phyloP scores from a whole-genome alignment of 2,888 invertebrate genomes.

The Xylota segnis region DNA sequence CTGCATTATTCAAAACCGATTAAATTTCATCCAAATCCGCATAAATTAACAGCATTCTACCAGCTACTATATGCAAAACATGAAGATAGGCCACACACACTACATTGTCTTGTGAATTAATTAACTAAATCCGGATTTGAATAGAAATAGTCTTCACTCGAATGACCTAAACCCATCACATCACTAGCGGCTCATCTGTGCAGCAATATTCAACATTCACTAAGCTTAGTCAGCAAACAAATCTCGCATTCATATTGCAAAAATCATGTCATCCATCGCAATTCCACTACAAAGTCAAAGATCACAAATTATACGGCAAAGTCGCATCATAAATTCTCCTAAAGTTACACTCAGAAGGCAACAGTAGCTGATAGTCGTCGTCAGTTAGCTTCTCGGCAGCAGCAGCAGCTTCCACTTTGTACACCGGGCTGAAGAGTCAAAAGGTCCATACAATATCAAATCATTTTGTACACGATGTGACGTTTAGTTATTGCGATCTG shows the following conservation, averaged over 20 bases:
- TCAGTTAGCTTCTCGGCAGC: slow-evolving; percentile 43
- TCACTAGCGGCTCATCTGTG: not conserved
- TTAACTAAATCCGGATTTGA: not conserved
- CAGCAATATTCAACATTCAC: slow-evolving; percentile 2
- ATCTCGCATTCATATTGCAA: slow-evolving; percentile 41
- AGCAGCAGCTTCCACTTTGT: slow-evolving; percentile 26
- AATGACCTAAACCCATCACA: slow-evolving; percentile 1
- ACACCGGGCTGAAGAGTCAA: slow-evolving; percentile 42
- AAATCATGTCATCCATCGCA: slow-evolving; percentile 52
- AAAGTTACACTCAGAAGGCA: slow-evolving; percentile 51
- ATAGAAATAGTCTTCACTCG: not conserved
- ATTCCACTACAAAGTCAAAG: slow-evolving; percentile 49
- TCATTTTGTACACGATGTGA: slow-evolving; percentile 58
- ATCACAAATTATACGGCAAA: slow-evolving; percentile 61
- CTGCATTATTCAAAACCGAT: no score
- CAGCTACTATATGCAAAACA: not conserved
- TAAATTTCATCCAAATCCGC: not conserved
- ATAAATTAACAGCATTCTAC: not conserved
- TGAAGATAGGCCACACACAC: not conserved
- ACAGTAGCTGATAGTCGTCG: slow-evolving; percentile 58
- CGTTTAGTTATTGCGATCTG: slow-evolving; percentile 53
- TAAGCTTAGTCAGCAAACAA: slow-evolving; percentile 1
- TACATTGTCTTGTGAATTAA: not conserved
- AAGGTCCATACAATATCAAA: slow-evolving; percentile 59
- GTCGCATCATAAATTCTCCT: slow-evolving; percentile 57